Evolutionary conservation across 2,888 invertebrate genomes (phyloP).

Genomic region (Diplolepis rosae): DNA sequence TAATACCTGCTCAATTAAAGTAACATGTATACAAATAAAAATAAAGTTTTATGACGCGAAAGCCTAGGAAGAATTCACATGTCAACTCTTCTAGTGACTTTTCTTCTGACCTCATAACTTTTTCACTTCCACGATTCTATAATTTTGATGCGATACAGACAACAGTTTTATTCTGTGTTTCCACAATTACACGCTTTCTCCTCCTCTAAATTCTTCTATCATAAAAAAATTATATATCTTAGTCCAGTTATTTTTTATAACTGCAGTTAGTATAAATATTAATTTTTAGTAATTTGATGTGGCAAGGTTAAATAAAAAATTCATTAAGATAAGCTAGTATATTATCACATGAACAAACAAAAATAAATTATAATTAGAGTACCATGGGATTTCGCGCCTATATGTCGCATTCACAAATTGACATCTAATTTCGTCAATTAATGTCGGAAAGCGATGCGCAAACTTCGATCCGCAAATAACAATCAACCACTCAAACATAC

Average conservation of each 20-base stretch:
- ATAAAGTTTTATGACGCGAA: conserved; percentile 35
- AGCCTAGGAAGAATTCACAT: conserved; percentile 9
- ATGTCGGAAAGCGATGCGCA: conserved; percentile 7
- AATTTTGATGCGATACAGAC: conserved; percentile 44
- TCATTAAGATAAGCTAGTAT: neutral
- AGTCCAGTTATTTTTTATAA: conserved; percentile 17
- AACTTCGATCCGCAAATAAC: conserved; percentile 21
- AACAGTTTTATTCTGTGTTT: conserved; percentile 42
- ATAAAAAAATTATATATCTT: no score
- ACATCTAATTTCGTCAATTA: conserved; percentile 28
- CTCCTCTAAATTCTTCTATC: conserved; percentile 24
- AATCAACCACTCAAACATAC: conserved; percentile 19
- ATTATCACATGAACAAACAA: neutral
- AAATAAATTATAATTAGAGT: neutral
- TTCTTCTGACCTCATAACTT: conserved; percentile 41
- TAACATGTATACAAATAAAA: conserved; percentile 39
- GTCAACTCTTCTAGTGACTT: conserved; percentile 40
- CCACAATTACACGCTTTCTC: neutral
- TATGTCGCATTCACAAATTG: conserved; percentile 21
- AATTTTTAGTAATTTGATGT: neutral
- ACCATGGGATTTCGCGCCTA: neutral
- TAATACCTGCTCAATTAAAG: conserved; percentile 40
- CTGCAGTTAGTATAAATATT: neutral
- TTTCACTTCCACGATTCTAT: conserved; percentile 42
- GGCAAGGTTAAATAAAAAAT: neutral